Base-by-base conservation (phyloP, 2,888 invertebrate genomes). In the Girardia tigrina region DNA sequence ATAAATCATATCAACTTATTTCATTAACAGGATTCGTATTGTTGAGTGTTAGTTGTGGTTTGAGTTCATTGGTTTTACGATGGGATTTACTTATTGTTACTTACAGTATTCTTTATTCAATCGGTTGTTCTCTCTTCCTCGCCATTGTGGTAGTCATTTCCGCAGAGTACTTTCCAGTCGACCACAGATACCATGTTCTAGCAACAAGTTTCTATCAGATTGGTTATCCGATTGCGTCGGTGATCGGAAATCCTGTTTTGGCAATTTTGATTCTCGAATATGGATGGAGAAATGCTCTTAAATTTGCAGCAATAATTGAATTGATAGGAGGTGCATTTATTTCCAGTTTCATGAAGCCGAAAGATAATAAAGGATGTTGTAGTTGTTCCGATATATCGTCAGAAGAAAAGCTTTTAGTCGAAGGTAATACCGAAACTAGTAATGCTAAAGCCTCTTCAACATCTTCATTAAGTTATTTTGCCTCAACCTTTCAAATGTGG, bases 151-250 rank as follows among this genome's bases (percentile, higher is more conserved):
- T 75, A 26, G 28, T 71, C 29, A n/a, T 20, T 2, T 1, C 70
- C 14, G 73, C 28, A 14, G 75, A 75, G 20, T 75, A 75, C n/a
- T 75, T 75, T 76, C 75, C 73, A 1, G 14, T 26, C 0, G 28
- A 28, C 20, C 75, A 75, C 26, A 28, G 20, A 74, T 74, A n/a
- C 26, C 73, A 74, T 23, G 73, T 75, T 16, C 20, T 75, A 72
- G 75, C 75, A 1, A 75, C 75, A 1, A 74, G 72, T 27, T 8
- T 74, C n/a, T 75, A 29, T 12, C 75, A 75, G 29, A 72, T 75
- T 16, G 75, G 75, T 2, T 75, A 75, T 72, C 75, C 75, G 6
- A 1, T 71, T 14, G 75, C 75, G 4, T 26, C 75, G 14, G 1
- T 28, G 75, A 23, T 74, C 26, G 28, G 28, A 28, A 75, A 74